A percentile compares a stretch with the other conserved stretches of the same genome.
Conservation (phyloP, 2,797 vertebrate genomes). For the Delichon dasypus region DNA sequence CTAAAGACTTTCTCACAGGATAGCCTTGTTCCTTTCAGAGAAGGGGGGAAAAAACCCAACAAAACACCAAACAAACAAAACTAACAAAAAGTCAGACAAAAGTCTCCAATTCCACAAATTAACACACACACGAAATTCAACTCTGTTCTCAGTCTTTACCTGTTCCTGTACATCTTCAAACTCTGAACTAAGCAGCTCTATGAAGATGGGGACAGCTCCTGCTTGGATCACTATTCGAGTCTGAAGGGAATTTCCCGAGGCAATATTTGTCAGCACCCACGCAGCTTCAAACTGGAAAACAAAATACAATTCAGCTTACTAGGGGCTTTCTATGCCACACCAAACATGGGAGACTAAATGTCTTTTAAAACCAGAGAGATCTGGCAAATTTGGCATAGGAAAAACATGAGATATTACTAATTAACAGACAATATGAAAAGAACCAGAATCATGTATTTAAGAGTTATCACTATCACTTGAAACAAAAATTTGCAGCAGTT, state of each 20-base stretch:
- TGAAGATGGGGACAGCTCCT: constrained; percentile 84
- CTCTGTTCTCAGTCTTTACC: constrained; percentile 60
- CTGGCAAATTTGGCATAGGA: fast-evolving
- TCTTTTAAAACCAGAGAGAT: background rate
- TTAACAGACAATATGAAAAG: background rate
- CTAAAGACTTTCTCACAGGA: background rate
- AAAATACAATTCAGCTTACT: background rate
- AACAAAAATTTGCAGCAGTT: background rate
- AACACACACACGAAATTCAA: background rate
- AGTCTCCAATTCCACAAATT: background rate
- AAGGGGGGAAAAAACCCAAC: fast-evolving
- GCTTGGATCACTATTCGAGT: constrained; percentile 84
- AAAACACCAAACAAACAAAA: background rate
- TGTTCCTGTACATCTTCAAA: constrained; percentile 85
- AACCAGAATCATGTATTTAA: background rate
- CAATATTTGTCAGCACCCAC: constrained; percentile 84
- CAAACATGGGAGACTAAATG: background rate
- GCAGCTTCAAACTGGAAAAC: constrained; percentile 81
- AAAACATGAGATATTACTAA: background rate
- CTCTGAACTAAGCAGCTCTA: constrained; percentile 83
- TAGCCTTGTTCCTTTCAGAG: background rate
- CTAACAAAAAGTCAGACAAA: background rate
- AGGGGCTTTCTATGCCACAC: background rate
- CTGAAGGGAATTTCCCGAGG: constrained; percentile 84
- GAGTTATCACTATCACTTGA: background rate